phyloP scores from a whole-genome alignment of 2,113 vertebrate genomes.

The Syngnathus scovelli region DNA sequence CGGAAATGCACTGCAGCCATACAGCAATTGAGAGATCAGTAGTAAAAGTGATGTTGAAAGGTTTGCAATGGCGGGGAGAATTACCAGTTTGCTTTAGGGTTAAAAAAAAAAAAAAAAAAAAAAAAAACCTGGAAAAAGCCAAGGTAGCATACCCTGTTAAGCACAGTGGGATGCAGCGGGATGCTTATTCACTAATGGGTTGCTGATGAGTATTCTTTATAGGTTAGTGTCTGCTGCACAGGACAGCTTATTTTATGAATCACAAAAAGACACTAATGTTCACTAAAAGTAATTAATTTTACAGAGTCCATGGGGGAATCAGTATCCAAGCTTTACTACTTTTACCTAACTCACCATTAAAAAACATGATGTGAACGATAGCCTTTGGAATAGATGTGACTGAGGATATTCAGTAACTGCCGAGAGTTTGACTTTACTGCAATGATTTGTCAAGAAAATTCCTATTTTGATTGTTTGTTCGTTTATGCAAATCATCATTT shows the following conservation, averaged over 20 bases:
- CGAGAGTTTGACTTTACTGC: background rate
- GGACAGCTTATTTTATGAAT: conserved; percentile 4
- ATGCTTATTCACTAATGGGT: conserved; percentile 17
- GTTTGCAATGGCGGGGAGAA: conserved; percentile 7
- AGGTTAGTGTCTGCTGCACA: background rate
- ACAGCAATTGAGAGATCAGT: background rate
- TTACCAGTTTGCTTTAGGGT: background rate
- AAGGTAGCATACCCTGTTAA: conserved; percentile 6
- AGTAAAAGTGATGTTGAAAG: background rate
- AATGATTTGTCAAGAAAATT: background rate
- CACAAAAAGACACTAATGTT: conserved; percentile 19
- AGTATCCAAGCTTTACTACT: conserved; percentile 1
- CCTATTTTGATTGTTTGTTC: background rate
- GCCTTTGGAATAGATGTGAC: conserved; percentile 18
- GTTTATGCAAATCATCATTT: background rate
- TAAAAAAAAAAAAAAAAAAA: background rate
- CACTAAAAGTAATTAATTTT: conserved; percentile 13
- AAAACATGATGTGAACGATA: conserved; percentile 17
- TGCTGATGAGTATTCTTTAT: conserved; percentile 11
- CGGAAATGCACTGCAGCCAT: conserved; percentile 1
- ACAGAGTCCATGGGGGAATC: conserved; percentile 14
- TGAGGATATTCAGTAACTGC: conserved; percentile 10
- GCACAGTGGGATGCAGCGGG: conserved; percentile 19
- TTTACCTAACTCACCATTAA: conserved; percentile 16
- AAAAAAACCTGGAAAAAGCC: conserved; percentile 1